Evolutionary conservation across 2,113 vertebrate genomes (phyloP).

Genomic region (Carassius auratus): DNA sequence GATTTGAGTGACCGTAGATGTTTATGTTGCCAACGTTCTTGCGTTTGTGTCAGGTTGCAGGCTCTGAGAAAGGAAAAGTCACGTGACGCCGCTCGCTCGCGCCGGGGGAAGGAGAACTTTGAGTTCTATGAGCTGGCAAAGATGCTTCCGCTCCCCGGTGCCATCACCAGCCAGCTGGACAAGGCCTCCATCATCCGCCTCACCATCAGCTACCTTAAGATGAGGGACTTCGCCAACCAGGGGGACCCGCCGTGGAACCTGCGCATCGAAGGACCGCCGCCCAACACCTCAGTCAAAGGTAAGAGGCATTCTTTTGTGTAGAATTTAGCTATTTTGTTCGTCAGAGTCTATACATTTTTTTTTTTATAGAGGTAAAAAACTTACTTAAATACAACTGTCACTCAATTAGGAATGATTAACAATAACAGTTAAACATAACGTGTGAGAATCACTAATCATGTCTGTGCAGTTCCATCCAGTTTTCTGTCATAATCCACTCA

Average conservation of each 20-base stretch:
- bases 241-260: slow-evolving; percentile 98
- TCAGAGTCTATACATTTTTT: no score
- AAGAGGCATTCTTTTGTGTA: slow-evolving; percentile 58
- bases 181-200: slow-evolving; percentile 99
- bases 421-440: neutral
- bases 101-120: slow-evolving; percentile 98
- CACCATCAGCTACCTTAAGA: slow-evolving; percentile 99
- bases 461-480: no score
- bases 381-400: neutral
- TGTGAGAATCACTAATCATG: no score
- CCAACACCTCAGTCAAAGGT: slow-evolving; percentile 99
- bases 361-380: neutral
- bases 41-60: slow-evolving; percentile 87
- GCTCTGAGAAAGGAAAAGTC: slow-evolving; percentile 99
- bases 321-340: neutral
- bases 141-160: slow-evolving; percentile 95
- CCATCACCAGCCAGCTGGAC: slow-evolving; percentile 98
- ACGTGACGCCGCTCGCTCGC: slow-evolving; percentile 94
- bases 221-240: slow-evolving; percentile 99
- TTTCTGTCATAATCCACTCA: neutral
- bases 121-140: slow-evolving; percentile 99
- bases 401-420: neutral
- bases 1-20: neutral
- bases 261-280: slow-evolving; percentile 94
- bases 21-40: neutral